A percentile compares a stretch with the other conserved stretches of the same genome.
phyloP scores from a whole-genome alignment of 2,113 vertebrate genomes.

The Sprattus sprattus region DNA sequence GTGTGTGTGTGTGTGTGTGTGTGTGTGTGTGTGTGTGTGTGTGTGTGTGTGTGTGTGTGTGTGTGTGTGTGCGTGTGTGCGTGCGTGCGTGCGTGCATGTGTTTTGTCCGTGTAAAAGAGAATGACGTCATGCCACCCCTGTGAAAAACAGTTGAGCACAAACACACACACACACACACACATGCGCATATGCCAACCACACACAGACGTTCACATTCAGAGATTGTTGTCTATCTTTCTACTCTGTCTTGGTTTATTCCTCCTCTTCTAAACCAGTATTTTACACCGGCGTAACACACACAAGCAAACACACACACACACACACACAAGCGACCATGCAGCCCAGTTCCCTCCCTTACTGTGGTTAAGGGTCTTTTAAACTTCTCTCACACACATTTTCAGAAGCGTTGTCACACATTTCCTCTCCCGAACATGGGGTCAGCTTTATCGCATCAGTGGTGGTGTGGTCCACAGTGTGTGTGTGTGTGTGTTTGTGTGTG shows the following conservation, averaged over 20 bases:
- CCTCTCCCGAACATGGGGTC: not conserved
- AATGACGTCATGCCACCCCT: too few species aligned
- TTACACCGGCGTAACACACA: not conserved
- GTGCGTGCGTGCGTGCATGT: too few species aligned
- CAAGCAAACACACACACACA: not conserved
- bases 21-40: too few species aligned
- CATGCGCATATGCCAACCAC: too few species aligned
- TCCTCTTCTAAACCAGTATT: too few species aligned
- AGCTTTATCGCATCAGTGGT: not conserved
- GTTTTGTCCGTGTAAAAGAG: too few species aligned
- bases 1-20: too few species aligned
- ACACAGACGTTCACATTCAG: too few species aligned
- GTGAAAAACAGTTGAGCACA: not conserved
- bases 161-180: not conserved
- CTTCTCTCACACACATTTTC: not conserved
- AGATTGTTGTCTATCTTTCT: too few species aligned
- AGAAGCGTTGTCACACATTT: not conserved
- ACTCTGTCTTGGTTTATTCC: too few species aligned
- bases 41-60: too few species aligned
- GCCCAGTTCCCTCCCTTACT: not conserved
- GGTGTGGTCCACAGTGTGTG: not conserved
- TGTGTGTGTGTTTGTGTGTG: not conserved
- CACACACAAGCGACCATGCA: not conserved
- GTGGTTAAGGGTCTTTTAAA: not conserved
- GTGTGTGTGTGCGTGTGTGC: too few species aligned